Conservation (phyloP, 2,888 invertebrate species). For the Fragum sueziense region DNA sequence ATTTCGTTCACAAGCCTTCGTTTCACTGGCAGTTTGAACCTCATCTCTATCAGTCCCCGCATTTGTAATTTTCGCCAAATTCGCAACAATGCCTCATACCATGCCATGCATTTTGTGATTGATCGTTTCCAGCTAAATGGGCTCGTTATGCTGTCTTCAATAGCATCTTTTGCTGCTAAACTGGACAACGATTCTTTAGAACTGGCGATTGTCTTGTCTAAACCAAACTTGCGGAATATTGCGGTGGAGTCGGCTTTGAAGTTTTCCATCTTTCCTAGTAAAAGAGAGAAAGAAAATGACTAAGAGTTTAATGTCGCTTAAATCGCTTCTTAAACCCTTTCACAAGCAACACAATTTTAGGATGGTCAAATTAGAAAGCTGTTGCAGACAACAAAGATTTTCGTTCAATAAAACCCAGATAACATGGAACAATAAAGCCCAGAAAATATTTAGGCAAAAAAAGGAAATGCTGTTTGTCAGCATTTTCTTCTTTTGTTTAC, state of each 20-base stretch:
- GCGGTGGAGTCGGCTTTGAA: slow-evolving; percentile 42
- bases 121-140: slow-evolving; percentile 41
- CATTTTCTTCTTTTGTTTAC: too few species aligned
- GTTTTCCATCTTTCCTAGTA: slow-evolving; percentile 57
- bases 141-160: slow-evolving; percentile 44
- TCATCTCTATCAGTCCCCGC: slow-evolving; percentile 46
- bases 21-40: slow-evolving; percentile 34
- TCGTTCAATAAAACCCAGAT: too few species aligned
- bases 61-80: slow-evolving; percentile 54
- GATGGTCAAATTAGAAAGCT: too few species aligned
- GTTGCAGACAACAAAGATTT: too few species aligned
- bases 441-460: too few species aligned
- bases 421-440: too few species aligned
- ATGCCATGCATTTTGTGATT: slow-evolving; percentile 40
- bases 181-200: slow-evolving; percentile 18
- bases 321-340: too few species aligned
- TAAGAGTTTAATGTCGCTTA: too few species aligned
- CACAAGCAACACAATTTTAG: too few species aligned
- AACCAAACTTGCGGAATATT: slow-evolving; percentile 32
- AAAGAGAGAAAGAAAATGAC: too few species aligned
- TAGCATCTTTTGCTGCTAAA: slow-evolving; percentile 35
- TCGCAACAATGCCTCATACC: slow-evolving; percentile 48
- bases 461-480: too few species aligned
- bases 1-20: neutral
- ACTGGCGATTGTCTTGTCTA: slow-evolving; percentile 4